Evolutionary conservation across 1,140 invertebrate species (phyloP).

Genomic region (Samia ricini): DNA sequence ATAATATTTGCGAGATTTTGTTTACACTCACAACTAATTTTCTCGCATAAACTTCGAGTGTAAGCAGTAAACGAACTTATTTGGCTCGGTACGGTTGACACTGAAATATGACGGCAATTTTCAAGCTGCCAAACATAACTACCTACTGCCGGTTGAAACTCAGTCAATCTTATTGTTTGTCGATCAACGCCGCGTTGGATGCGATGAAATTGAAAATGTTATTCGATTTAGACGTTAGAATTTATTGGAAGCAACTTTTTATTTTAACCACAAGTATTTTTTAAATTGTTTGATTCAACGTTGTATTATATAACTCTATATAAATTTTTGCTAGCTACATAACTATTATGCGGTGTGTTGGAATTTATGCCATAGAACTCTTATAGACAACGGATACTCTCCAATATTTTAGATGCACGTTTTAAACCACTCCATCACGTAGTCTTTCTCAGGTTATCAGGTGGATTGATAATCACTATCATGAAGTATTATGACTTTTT

Average conservation of each 20-base stretch:
- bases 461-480: no score
- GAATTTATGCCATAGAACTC: no score
- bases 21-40: slow-evolving; percentile 41
- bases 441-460: no score
- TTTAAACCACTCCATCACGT: no score
- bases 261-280: slow-evolving; percentile 9
- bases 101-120: slow-evolving; percentile 66
- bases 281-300: background rate
- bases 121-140: slow-evolving; percentile 40
- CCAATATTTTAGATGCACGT: no score
- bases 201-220: slow-evolving; percentile 42
- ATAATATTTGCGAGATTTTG: slow-evolving; percentile 19
- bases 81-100: slow-evolving; percentile 39
- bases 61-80: slow-evolving; percentile 51
- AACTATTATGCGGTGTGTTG: background rate
- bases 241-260: slow-evolving; percentile 27
- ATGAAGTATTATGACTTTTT: no score
- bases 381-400: no score
- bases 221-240: slow-evolving; percentile 30
- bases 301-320: background rate
- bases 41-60: slow-evolving; percentile 38
- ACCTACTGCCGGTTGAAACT: slow-evolving; percentile 26
- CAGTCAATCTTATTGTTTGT: slow-evolving; percentile 59
- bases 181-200: slow-evolving; percentile 45
- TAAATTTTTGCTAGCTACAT: background rate